A percentile compares a stretch with the other conserved stretches of the same genome.
phyloP scores from a whole-genome alignment of 2,113 vertebrate species.

The Polypterus senegalus region DNA sequence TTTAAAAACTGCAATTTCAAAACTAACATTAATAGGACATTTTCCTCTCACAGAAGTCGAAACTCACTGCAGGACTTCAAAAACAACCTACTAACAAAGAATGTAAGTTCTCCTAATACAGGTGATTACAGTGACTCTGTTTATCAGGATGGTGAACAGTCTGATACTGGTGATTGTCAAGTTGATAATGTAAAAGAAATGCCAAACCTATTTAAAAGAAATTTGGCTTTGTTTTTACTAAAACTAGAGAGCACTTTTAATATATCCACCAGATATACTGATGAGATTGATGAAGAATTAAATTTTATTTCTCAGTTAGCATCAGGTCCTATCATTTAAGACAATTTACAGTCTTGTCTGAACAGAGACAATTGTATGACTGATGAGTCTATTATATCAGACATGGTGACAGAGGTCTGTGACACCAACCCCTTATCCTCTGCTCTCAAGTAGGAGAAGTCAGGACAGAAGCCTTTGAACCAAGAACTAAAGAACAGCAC shows the following conservation, averaged over 20 bases:
- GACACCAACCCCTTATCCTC: constrained; percentile 6
- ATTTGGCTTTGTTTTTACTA: constrained; percentile 11
- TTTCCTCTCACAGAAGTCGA: too few species aligned
- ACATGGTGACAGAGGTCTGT: constrained; percentile 11
- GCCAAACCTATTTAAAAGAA: constrained; percentile 2
- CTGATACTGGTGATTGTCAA: too few species aligned
- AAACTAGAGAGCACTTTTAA: constrained; percentile 14
- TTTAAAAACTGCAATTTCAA: too few species aligned
- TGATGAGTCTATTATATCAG: constrained; percentile 6
- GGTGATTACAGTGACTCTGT: too few species aligned
- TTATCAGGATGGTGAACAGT: too few species aligned
- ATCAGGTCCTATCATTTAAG: constrained; percentile 8
- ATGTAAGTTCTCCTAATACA: too few species aligned
- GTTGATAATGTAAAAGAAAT: too few species aligned
- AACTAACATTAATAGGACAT: too few species aligned
- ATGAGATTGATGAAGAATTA: constrained; percentile 12
- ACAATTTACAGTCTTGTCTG: constrained; percentile 2
- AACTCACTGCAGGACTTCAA: too few species aligned
- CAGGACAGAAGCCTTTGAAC: too few species aligned
- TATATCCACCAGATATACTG: constrained; percentile 11
- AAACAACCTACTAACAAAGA: too few species aligned
- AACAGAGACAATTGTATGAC: constrained; percentile 9
- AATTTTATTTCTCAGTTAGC: constrained; percentile 5
- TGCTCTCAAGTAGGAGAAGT: neutral
- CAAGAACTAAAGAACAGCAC: too few species aligned